Conservation (phyloP, 2,113 vertebrate genomes). For the Solea solea region DNA sequence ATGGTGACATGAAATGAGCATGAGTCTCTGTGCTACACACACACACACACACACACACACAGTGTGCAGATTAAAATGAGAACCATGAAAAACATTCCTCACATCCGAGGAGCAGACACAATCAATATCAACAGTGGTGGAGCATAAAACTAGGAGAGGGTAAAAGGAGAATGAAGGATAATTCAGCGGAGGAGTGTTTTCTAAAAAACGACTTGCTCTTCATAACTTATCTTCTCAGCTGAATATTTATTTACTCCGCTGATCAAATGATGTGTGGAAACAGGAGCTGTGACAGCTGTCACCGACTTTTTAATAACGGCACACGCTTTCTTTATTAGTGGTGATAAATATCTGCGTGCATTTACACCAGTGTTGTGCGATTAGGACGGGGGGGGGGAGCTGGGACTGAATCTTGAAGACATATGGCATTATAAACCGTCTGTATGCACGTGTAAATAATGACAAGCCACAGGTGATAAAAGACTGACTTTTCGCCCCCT, state of each 20-base stretch:
- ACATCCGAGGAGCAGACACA: conserved; percentile 15
- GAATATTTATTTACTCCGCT: conserved; percentile 28
- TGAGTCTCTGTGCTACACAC: conserved; percentile 35
- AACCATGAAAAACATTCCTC: conserved; percentile 44
- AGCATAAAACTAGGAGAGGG: conserved; percentile 43
- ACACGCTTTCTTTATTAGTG: neutral
- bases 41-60: conserved; percentile 19
- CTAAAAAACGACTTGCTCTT: conserved; percentile 4
- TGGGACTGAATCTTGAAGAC: no score
- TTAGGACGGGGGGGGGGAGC: no score
- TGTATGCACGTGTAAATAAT: no score
- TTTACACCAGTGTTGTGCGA: no score
- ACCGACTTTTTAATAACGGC: neutral
- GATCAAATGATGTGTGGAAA: conserved; percentile 12
- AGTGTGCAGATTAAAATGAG: conserved; percentile 55
- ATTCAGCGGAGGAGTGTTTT: neutral
- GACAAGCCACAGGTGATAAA: neutral
- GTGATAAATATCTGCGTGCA: no score
- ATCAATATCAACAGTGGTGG: conserved; percentile 45
- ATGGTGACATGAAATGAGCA: conserved; percentile 67
- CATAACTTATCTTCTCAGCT: conserved; percentile 9
- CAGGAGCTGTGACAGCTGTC: conserved; percentile 5
- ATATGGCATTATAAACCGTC: no score
- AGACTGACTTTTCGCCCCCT: no score
- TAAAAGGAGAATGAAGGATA: conserved; percentile 22